Base-by-base conservation (phyloP, 1,140 invertebrate genomes). In the Aphidius gifuensis region DNA sequence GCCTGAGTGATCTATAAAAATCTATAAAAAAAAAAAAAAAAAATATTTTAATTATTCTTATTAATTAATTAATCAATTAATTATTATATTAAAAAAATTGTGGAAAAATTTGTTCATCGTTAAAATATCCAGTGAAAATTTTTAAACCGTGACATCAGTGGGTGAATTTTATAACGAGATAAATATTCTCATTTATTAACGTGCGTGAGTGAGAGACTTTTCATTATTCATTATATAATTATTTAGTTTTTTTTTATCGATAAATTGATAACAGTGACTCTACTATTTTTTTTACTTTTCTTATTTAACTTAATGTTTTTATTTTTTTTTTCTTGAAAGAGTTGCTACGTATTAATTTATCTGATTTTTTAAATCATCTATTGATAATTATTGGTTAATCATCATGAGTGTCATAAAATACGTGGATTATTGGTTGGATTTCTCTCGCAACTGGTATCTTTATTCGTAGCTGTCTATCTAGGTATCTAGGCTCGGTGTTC, bases 401-500 rank as follows among this genome's bases (percentile, higher is more conserved):
- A 32, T 59, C 11, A 38, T 40, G 40, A 47, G 48, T 65, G 46
- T 38, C 47, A 43, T 51, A 45, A 47, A 8, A 16, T 32, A 32
- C n/a, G 44, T 32, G 21, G 49, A 39, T 55, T 45, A 53, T 5
- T 67, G 65, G 69, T 67, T 66, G 65, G 55, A 60, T 40, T 56
- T 6, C 69, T 68, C 66, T 67, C 23, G 23, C 23, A 32, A 32
- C 23, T 64, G 63, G 71, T 44, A 44, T 11, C 69, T 71, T 60
- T 79, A 79, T 79, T 80, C 76, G 78, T 80, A 79, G 77, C 76
- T 67, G 68, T 75, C 75, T 78, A 80, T 80, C 78, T 81, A 81
- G 80, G 80, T 80, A 81, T 80, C 79, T 80, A 80, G 80, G 80
- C 78, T 79, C 76, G 74, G 72, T 79, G 76, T 80, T 72, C 72